These are phyloP conservation scores for Sphyrna mokarran DNA, from an alignment of 2,113 vertebrate species.

Conservation along the genomic window DNA sequence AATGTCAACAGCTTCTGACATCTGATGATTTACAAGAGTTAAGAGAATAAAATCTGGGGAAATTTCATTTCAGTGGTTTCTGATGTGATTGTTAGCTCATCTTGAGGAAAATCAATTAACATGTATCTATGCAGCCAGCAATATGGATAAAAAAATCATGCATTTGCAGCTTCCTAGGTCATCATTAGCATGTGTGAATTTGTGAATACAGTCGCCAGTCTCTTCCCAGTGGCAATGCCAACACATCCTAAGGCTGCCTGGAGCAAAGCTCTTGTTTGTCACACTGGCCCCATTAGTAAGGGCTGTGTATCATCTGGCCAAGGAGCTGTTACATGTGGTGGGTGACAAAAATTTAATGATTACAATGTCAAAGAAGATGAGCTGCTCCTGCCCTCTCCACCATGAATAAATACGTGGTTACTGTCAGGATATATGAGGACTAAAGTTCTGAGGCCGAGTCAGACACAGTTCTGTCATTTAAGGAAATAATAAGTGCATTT, in stretches of 20 bases:
- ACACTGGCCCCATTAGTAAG: slow-evolving; percentile 36
- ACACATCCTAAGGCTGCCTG: slow-evolving; percentile 30
- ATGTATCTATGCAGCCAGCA: not conserved
- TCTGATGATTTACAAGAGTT: slow-evolving; percentile 27
- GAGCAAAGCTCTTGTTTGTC: slow-evolving; percentile 37
- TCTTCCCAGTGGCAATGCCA: slow-evolving; percentile 33
- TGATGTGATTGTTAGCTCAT: slow-evolving; percentile 23
- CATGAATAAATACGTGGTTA: slow-evolving; percentile 24
- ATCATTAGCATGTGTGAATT: slow-evolving; percentile 33
- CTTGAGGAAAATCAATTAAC: slow-evolving; percentile 36
- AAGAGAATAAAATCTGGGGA: slow-evolving; percentile 24
- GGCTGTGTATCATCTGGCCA: slow-evolving; percentile 35
- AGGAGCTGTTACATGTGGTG: slow-evolving; percentile 34
- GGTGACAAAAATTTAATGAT: slow-evolving; percentile 38
- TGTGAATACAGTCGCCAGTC: slow-evolving; percentile 28
- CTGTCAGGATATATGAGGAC: slow-evolving; percentile 34
- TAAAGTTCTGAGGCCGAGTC: slow-evolving; percentile 21
- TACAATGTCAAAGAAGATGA: slow-evolving; percentile 29
- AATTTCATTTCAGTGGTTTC: not conserved
- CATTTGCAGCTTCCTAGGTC: slow-evolving; percentile 28
- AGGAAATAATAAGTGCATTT: slow-evolving; percentile 22
- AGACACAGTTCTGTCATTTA: slow-evolving; percentile 26
- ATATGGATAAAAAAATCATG: not conserved
- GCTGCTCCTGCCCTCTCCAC: slow-evolving; percentile 21
- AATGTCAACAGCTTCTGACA: slow-evolving; percentile 34